Evolutionary conservation across 2,888 invertebrate species (phyloP), one percentile per base, ranked within the genome.

Genomic region (Beris chalybata): DNA sequence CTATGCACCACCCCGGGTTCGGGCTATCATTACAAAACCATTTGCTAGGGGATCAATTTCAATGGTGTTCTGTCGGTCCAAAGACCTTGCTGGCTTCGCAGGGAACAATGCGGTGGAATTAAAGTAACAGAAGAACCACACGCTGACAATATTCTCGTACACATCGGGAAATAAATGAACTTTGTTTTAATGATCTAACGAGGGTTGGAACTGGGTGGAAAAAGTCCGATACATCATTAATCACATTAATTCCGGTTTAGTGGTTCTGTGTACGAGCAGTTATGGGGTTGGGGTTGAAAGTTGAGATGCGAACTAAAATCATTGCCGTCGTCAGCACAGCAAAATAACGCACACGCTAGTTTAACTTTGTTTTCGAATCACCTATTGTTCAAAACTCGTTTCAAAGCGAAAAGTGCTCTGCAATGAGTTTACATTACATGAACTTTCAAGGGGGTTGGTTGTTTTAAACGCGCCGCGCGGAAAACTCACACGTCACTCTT

Each of bases 191-290:
- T 61, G 61, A 52, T 61, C 15, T 50, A 15, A 50, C 43, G 61
- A 50, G 61, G 61, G 61, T 50, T 61, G 32, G 38, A 22, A 22
- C 32, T 61, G 50, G 38, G 50, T 61, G 61, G 50, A 52, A 65
- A 63, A 68, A 67, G 58, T 65, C 59, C 43, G 55, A 61, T 61
- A 44, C 50, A 58, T 66, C 68, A 68, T 68, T 68, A 68, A 68
- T 68, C 68, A 68, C 65, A 66, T 68, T 68, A 68, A 68, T 68
- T 68, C 68, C 64, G 57, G 44, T 61, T 44, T 44, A 50, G 52
- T 61, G 61, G 61, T 43, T 61, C 4, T 9, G 30, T 22, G 45
- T 47, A 45, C 5, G 45, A 44, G 57, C 44, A 44, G 61, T 52
- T 30, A n/a, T n/a, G 5, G 31, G 11, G 31, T 31, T 31, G 59